Evolutionary conservation across 2,888 invertebrate species (phyloP), one percentile per base, ranked within the genome.

Genomic region (Plemyria rubiginata): DNA sequence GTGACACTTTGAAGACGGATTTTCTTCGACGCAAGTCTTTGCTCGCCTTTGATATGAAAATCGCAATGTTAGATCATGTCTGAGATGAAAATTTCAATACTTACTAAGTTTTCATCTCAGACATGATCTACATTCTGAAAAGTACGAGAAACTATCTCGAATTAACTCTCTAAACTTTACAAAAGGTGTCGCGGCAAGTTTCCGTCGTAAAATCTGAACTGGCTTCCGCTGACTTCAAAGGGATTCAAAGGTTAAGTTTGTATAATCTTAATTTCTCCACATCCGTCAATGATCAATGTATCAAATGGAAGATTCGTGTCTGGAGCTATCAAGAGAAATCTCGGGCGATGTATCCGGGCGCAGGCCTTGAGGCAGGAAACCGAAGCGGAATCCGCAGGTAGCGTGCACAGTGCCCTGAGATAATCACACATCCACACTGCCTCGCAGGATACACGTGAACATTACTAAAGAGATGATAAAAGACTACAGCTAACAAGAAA

Each of bases 281-380:
- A 75, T 75, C 75, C 70, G 68, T 62, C 46, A 67, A 70, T 73
- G 76, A 53, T 54, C 54, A 58, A 15, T 63, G 63, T 63, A 63
- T 78, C 77, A 79, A 82, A 82, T 80, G 71, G 76, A 77, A 82
- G 73, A 71, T 81, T 79, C 78, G 78, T 83, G 76, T 80, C 79
- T 84, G 79, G 82, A 83, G 82, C 81, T 84, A 82, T 81, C 77
- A 83, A 85, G 87, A 87, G 89, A 88, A 87, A 88, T 87, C 86
- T 87, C 75, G 75, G 68, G 76, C 77, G 68, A 70, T 70, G 74
- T 80, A 88, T 89, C 87, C 88, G 87, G 85, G 76, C 82, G 77
- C 74, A 77, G 78, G 79, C 85, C 85, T 88, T 85, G 84, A 78
- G 81, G 82, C 80, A 83, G 81, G 81, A 82, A 86, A 85, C 79